Evolutionary conservation across 2,113 vertebrate genomes (phyloP), one percentile per base, ranked within the genome.

Genomic region (Megalops atlanticus): DNA sequence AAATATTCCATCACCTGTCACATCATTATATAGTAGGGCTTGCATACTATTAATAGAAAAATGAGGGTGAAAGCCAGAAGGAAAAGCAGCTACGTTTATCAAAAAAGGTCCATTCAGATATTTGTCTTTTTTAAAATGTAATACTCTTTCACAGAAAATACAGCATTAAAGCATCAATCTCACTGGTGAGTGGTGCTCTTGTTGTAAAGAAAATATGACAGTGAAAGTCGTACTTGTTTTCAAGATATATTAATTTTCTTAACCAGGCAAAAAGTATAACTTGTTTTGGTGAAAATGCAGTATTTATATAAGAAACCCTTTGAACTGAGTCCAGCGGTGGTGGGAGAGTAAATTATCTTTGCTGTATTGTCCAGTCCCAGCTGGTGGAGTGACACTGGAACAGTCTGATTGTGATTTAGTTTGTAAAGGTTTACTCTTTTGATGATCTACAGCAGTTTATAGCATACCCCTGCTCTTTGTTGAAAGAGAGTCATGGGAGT

Each of bases 331-430:
- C 69, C 69, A 71, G 68, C 27, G 35, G 33, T 38, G 35, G 16
- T 33, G 12, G 35, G 31, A 71, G 4, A 27, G 35, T 71, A 71
- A 71, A 71, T 71, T 16, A 36, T 71, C 64, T 71, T 71, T 71
- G 69, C 18, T 16, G 69, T 71, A 71, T 71, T 71, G 31, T 71
- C 15, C 36, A 64, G 58, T 7, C 58, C 58, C 58, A 64, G n/a
- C n/a, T 64, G 58, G 35, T 38, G 33, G 27, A 69, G 12, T 38
- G 69, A 38, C 35, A n/a, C 18, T 3, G 5, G 33, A 71, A 27
- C 36, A 71, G 69, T 71, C 69, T 71, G 36, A 71, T 38, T 64
- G 58, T 64, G 58, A 71, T 71, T 71, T 71, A 71, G 35, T 36
- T 71, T 71, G 58, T 27, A 27, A 18, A 71, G 69, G 69, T 38